These are phyloP conservation scores for Drosophila sechellia DNA, from an alignment of 1,140 invertebrate genomes.

Conservation along the genomic window DNA sequence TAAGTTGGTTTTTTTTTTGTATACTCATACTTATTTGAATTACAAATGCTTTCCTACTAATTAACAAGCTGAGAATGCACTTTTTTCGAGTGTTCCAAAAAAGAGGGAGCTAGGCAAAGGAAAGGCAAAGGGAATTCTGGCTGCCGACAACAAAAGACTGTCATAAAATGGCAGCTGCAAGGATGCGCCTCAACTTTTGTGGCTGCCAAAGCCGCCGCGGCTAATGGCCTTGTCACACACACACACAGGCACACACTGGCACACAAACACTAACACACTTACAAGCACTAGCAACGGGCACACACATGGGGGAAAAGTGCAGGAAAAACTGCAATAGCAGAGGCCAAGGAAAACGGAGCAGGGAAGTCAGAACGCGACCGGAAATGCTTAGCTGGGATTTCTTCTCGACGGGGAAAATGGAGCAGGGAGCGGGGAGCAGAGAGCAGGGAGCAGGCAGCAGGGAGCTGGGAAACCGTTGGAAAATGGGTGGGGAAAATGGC, in stretches of 20 bases:
- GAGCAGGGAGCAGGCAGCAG: neutral
- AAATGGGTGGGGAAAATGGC: neutral
- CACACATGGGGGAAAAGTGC: slow-evolving; percentile 4
- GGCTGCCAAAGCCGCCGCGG: slow-evolving; percentile 48
- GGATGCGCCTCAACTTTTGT: slow-evolving; percentile 37
- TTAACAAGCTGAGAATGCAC: neutral
- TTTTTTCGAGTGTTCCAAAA: slow-evolving; percentile 15
- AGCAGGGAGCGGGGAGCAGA: neutral
- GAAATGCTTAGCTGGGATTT: slow-evolving; percentile 80
- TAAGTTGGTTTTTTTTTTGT: neutral
- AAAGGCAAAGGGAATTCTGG: slow-evolving; percentile 19
- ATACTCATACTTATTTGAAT: neutral
- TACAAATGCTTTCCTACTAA: slow-evolving; percentile 1
- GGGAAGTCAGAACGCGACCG: slow-evolving; percentile 56
- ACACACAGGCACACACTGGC: slow-evolving; percentile 8
- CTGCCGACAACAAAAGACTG: slow-evolving; percentile 66
- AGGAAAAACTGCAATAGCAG: slow-evolving; percentile 23
- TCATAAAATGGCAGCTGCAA: slow-evolving; percentile 72
- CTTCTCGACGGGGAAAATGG: slow-evolving; percentile 40
- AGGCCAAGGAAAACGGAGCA: slow-evolving; percentile 22
- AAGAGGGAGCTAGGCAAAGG: slow-evolving; percentile 7
- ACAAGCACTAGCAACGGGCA: neutral
- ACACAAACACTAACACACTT: slow-evolving; percentile 5
- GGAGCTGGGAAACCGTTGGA: no score
- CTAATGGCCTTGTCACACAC: slow-evolving; percentile 70